Conservation (phyloP, 1,140 invertebrate genomes). For the Grapholita molesta region DNA sequence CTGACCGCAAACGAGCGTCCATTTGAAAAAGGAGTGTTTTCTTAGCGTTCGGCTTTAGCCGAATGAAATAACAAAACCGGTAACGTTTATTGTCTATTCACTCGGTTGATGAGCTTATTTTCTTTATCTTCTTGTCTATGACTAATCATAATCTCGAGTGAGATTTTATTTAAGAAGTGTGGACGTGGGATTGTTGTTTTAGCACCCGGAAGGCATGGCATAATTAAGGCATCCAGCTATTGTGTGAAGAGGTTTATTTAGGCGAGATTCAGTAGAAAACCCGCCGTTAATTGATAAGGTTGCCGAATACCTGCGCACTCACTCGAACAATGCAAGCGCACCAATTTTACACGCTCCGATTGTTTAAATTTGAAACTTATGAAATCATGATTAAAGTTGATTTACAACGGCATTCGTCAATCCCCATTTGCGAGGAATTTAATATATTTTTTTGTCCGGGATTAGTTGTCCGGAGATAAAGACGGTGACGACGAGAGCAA, state of each 20-base stretch:
- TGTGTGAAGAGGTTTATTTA: conserved; percentile 64
- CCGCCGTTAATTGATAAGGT: conserved; percentile 57
- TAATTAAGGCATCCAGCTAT: conserved; percentile 33
- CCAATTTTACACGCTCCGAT: conserved; percentile 69
- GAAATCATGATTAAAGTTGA: conserved; percentile 51
- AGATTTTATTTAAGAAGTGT: conserved; percentile 29
- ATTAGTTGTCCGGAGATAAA: conserved; percentile 73
- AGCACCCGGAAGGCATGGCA: conserved; percentile 38
- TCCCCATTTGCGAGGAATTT: conserved; percentile 63
- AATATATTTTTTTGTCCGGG: conserved; percentile 57
- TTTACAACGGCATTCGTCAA: conserved; percentile 42
- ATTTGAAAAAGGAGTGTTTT: conserved; percentile 70
- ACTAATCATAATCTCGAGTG: conserved; percentile 51
- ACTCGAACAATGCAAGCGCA: conserved; percentile 64
- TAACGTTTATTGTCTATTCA: conserved; percentile 70
- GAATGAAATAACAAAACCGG: conserved; percentile 57
- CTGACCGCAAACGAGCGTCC: conserved; percentile 62
- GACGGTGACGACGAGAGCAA: conserved; percentile 60
- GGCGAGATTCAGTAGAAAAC: conserved; percentile 50
- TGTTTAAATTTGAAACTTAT: conserved; percentile 72
- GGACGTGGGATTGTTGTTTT: conserved; percentile 56
- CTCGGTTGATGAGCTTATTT: conserved; percentile 67
- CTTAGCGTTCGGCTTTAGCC: conserved; percentile 46
- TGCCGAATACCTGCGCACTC: conserved; percentile 65
- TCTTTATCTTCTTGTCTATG: conserved; percentile 58